These are phyloP conservation scores for Corythaeola cristata DNA, from an alignment of 2,113 vertebrate species.

Conservation along the genomic window DNA sequence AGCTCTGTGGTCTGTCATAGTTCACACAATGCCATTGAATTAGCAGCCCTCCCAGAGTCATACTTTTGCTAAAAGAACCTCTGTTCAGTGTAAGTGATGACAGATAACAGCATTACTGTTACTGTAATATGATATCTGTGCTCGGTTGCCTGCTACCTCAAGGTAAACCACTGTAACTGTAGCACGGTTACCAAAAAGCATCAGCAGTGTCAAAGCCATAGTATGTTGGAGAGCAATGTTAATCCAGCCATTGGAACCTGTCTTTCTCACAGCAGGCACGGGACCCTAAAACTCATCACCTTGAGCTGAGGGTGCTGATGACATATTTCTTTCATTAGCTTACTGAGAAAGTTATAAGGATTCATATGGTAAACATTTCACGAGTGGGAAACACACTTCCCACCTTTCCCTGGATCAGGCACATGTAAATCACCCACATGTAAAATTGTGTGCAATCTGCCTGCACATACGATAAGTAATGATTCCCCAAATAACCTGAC, in stretches of 20 bases:
- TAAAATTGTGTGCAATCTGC: neutral
- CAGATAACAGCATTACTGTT: conserved; percentile 70
- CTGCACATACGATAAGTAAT: neutral
- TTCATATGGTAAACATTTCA: neutral
- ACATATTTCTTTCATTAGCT: neutral
- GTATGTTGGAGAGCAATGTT: neutral
- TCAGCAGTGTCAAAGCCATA: neutral
- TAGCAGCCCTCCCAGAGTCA: conserved; percentile 55
- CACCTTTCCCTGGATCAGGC: neutral
- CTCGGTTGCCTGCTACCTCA: conserved; percentile 37
- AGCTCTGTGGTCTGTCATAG: conserved; percentile 41
- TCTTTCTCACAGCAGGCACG: neutral
- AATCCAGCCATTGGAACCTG: neutral
- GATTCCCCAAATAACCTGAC: neutral
- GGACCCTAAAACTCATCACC: neutral
- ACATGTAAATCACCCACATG: neutral
- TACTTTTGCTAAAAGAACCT: conserved; percentile 60
- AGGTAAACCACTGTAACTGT: conserved; percentile 51
- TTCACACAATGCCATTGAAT: conserved; percentile 75
- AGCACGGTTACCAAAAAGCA: conserved; percentile 39
- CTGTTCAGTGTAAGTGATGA: conserved; percentile 73
- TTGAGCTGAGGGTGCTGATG: neutral
- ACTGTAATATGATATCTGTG: conserved; percentile 60
- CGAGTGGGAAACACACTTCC: neutral
- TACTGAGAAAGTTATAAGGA: neutral